Conservation (phyloP, 2,113 vertebrate species). For the Anhinga anhinga region DNA sequence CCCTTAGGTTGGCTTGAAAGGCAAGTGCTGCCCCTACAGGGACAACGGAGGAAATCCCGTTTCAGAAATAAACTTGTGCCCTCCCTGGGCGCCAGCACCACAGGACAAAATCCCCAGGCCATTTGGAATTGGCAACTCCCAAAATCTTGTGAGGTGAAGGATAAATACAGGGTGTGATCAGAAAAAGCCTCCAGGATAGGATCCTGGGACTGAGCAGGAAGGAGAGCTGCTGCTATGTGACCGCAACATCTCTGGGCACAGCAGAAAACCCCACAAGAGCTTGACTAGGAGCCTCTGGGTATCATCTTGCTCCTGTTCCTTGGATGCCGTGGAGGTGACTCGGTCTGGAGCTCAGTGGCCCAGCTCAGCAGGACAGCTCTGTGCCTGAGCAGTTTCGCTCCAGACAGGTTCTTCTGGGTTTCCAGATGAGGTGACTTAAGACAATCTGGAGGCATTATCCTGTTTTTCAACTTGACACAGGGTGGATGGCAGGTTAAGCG, state of each 20-base stretch:
- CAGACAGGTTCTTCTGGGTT: neutral
- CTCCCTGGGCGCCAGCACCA: neutral
- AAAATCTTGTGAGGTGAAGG: neutral
- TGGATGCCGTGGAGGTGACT: neutral
- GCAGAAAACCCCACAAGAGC: neutral
- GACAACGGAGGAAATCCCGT: neutral
- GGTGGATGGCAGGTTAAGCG: neutral
- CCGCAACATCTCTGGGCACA: neutral
- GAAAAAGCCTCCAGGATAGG: neutral
- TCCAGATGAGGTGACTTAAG: neutral
- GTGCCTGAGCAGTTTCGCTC: neutral
- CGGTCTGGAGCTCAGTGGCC: accelerated
- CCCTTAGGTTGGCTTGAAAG: neutral
- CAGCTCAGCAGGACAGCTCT: neutral
- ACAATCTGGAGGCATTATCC: neutral
- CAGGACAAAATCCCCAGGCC: neutral
- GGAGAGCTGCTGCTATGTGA: neutral
- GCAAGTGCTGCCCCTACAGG: conserved; percentile 28
- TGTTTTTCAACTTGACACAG: neutral
- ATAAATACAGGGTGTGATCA: neutral
- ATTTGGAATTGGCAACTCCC: neutral
- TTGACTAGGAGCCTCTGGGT: neutral
- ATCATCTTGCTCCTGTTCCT: neutral
- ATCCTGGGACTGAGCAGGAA: neutral
- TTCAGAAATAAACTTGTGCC: neutral